Evolutionary conservation across 2,113 vertebrate species (phyloP), one percentile per base, ranked within the genome.

Genomic region (Epinephelus moara): DNA sequence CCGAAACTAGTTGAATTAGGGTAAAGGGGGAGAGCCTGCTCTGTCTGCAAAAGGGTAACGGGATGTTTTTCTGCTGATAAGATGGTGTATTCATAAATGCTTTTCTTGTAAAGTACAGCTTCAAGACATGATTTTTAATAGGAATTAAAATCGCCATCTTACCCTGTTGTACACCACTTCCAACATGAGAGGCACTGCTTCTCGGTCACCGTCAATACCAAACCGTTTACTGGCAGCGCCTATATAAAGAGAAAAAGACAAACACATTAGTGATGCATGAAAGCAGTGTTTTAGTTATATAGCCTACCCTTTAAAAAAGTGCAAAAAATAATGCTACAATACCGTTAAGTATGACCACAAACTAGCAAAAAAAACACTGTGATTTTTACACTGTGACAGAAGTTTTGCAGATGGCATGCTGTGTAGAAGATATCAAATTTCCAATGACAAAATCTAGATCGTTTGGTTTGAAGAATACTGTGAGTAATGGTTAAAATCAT

Each of bases 151-250:
- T 30, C 1, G 6, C 0, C 1, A 14, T 8, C 93, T 88, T 91
- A 99, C 98, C 96, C 96, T 97, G 94, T 97, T 97, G 91, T 98
- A 98, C 62, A 97, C 91, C 15, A 99, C 94, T 66, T 98, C 97
- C 94, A 99, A 95, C 92, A 94, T 96, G 63, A 99, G 94, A 45
- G 98, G 98, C 63, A 99, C 94, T 1, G 98, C 98, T 88, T 99
- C 98, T 83, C 97, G 93, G 90, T 99, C 98, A 5, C 97, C 98
- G 4, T 99, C 97, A 18, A 99, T 99, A 17, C 98, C 98, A 89
- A 99, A 96, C 23, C 98, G 93, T 85, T 99, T 99, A 91, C 97
- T 96, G 64, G 97, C 98, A 1, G 97, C 96, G 84, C 98, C 98
- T 99, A 81, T 59, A 88, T 56, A 64, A 55, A 68, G 47, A 67